Conservation (phyloP, 2,113 vertebrate species). For the Phrynocephalus versicolor region DNA sequence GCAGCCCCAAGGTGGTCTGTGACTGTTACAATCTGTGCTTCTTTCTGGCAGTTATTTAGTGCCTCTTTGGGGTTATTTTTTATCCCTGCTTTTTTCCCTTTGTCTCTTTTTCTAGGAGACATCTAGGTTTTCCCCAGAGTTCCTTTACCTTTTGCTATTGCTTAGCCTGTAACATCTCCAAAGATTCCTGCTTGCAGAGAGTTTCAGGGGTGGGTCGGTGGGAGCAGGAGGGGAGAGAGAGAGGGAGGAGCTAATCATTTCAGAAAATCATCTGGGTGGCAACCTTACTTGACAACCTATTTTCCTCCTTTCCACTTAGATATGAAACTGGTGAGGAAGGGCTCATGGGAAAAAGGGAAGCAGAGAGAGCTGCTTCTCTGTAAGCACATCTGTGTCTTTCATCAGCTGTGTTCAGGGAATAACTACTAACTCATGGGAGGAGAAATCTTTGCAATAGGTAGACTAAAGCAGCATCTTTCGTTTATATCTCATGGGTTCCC, state of each 20-base stretch:
- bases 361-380: conserved; percentile 63
- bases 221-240: neutral
- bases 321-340: conserved; percentile 71
- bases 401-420: conserved; percentile 69
- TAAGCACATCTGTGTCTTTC: conserved; percentile 72
- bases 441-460: conserved; percentile 50
- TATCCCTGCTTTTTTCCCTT: conserved; percentile 52
- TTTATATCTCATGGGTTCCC: conserved; percentile 14
- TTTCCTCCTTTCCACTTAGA: conserved; percentile 75
- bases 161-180: conserved; percentile 41
- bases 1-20: conserved; percentile 38
- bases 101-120: conserved; percentile 52
- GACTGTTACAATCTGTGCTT: conserved; percentile 7
- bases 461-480: neutral
- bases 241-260: conserved; percentile 41
- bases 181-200: conserved; percentile 54
- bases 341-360: conserved; percentile 59
- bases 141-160: conserved; percentile 54
- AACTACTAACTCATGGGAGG: conserved; percentile 32
- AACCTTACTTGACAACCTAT: conserved; percentile 73
- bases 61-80: conserved; percentile 42
- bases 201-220: neutral
- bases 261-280: conserved; percentile 72
- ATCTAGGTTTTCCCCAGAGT: conserved; percentile 62
- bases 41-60: conserved; percentile 49